A percentile compares a stretch with the other conserved stretches of the same genome.
These are phyloP conservation scores for Oscheius sp. DNA, from an alignment of 2,888 invertebrate species.

Conservation along the genomic window DNA sequence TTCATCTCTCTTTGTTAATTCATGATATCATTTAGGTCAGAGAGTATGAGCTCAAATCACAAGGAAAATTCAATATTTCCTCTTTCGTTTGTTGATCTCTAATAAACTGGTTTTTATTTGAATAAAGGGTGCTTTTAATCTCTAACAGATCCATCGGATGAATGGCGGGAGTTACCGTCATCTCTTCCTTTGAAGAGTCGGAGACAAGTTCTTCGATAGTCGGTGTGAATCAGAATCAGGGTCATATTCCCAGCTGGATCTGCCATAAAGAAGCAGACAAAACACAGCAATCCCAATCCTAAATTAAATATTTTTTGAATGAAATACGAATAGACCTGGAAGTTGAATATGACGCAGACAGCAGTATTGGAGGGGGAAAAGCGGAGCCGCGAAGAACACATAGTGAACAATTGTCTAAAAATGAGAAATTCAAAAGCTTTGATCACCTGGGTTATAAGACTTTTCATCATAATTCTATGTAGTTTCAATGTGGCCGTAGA, in stretches of 20 bases:
- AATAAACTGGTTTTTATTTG: too few relatives aligned
- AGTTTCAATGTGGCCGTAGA: background rate
- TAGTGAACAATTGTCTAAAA: background rate
- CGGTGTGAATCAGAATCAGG: background rate
- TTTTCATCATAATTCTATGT: background rate
- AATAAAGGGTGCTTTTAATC: too few relatives aligned
- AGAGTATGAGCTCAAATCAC: background rate
- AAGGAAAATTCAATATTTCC: constrained; percentile 17
- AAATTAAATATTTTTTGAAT: background rate
- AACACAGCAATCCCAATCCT: background rate
- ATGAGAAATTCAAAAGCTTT: too few relatives aligned
- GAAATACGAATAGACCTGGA: background rate
- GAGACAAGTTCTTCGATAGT: background rate
- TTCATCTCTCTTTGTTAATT: background rate
- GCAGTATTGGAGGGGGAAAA: background rate
- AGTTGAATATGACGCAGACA: background rate
- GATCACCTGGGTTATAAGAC: too few relatives aligned
- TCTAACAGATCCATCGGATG: too few relatives aligned
- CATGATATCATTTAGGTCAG: background rate
- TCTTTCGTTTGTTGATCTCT: constrained; percentile 16
- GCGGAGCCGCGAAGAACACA: background rate
- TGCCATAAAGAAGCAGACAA: background rate
- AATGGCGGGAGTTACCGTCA: too few relatives aligned
- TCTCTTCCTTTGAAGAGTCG: too few relatives aligned
- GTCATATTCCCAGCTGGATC: background rate